Percentiles rank a stretch among this genome's conserved stretches.
phyloP scores from a whole-genome alignment of 2,113 vertebrate species.

The Pithys albifrons region DNA sequence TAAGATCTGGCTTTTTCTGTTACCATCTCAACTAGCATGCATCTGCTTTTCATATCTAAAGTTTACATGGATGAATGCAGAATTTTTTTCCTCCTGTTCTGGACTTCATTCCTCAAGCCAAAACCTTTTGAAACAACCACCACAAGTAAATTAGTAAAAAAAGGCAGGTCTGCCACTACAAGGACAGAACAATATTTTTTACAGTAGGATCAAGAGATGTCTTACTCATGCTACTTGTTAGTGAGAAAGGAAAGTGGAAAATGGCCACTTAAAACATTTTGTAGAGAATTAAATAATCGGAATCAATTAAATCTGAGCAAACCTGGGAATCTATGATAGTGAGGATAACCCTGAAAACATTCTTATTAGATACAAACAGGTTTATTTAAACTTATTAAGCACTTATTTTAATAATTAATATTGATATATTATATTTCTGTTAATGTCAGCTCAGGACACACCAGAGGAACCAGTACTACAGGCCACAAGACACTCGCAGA shows the following conservation, averaged over 20 bases:
- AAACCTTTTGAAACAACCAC: neutral
- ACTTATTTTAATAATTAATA: neutral
- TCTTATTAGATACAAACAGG: neutral
- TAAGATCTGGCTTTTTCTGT: neutral
- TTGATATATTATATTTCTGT: neutral
- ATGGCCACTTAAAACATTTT: neutral
- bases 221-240: neutral
- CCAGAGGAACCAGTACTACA: neutral
- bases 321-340: neutral
- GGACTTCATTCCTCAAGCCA: neutral
- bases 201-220: neutral
- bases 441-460: neutral
- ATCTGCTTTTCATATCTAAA: conserved; percentile 22
- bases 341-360: neutral
- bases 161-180: neutral
- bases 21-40: neutral
- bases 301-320: neutral
- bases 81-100: neutral
- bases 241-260: neutral
- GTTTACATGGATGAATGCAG: neutral
- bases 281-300: neutral
- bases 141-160: neutral
- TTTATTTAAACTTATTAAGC: neutral
- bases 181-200: neutral
- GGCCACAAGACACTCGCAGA: neutral